Evolutionary conservation across 2,888 invertebrate species (phyloP), one percentile per base, ranked within the genome.

Genomic region (Campopleginae sp.): DNA sequence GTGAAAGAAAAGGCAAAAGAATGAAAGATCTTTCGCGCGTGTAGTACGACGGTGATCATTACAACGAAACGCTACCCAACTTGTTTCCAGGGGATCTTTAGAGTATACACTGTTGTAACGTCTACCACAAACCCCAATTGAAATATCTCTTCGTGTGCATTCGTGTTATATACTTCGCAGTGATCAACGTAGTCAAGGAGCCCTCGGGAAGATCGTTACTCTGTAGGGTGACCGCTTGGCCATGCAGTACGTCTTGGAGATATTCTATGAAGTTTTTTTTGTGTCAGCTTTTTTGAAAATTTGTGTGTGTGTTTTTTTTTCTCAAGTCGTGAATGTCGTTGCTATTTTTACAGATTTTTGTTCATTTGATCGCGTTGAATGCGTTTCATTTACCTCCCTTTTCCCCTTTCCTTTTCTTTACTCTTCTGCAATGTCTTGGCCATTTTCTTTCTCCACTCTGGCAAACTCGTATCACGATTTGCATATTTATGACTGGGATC

Each of bases 401-500:
- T 51, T 76, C 51, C 51, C 6, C 14, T 14, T 27, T n/a, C 8
- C 38, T 31, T 17, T 68, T 48, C 8, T 38, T 38, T 46, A 46
- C 70, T 61, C 38, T 54, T 31, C 17, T 27, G 14, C 42, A 17
- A 8, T 78, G 33, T 78, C 58, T 44, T 58, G 58, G 74, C 61
- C 66, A 82, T 78, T 72, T 82, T 78, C 68, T 66, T 74, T 61
- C 72, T 58, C 54, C 33, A 27, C 74, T 79, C 63, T 23, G 51
- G 75, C 42, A 61, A 72, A 80, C 81, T 80, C 80, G 68, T 81
- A 44, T 66, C 46, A 75, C 75, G 48, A 87, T 87, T 87, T 87
- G 84, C 87, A 87, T 87, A 86, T 87, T 87, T 87, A 87, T 80
- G 87, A 84, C 82, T 82, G 38, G 68, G 86, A 80, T 87, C 84